Base-by-base conservation (phyloP, 2,797 vertebrate species). In the Spinus pinus region DNA sequence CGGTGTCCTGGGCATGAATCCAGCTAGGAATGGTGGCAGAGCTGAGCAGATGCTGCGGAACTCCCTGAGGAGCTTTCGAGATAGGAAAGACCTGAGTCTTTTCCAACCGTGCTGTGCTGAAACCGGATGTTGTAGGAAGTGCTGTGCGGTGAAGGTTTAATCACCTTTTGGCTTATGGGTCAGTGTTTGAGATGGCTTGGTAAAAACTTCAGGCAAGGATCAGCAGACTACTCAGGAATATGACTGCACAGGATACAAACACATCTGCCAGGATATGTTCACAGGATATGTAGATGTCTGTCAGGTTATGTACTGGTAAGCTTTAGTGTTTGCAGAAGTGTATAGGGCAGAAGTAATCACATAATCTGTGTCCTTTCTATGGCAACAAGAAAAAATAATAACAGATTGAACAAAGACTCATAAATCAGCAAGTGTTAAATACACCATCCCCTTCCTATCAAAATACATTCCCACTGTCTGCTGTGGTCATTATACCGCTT, bases 81-180 rank as follows among this genome's bases (percentile, higher is more conserved):
- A 78, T 33, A 91, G 81, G 66, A 91, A 91, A 90, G 88, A 69
- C 9, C 83, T 94, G 62, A 75, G 46, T 50, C n/a, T 54, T 92
- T 93, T 95, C 83, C 64, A 94, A 7, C 31, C 5, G 71, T 0
- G 0, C 44, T 93, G 47, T 66, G 70, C 61, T 95, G 60, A 80
- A 83, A 79, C 31, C 4, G 31, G 81, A 79, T 96, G 65, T 95
- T 85, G 85, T 50, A 95, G 80, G 80, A 95, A 96, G 81, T 72
- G 69, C 89, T 23, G 24, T 58, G 58, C 4, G 0, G 47, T 44
- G 30, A 88, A 86, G 31, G 51, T 7, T 93, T 78, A 74, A 58
- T 84, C 0, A 0, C 35, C 65, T 91, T 11, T 80, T 75, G 72
- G 39, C 60, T 90, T 95, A 44, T 6, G 5, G 66, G 62, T 94